Evolutionary conservation across 2,113 vertebrate genomes (phyloP).

Genomic region (Rhinopomastus cyanomelas): DNA sequence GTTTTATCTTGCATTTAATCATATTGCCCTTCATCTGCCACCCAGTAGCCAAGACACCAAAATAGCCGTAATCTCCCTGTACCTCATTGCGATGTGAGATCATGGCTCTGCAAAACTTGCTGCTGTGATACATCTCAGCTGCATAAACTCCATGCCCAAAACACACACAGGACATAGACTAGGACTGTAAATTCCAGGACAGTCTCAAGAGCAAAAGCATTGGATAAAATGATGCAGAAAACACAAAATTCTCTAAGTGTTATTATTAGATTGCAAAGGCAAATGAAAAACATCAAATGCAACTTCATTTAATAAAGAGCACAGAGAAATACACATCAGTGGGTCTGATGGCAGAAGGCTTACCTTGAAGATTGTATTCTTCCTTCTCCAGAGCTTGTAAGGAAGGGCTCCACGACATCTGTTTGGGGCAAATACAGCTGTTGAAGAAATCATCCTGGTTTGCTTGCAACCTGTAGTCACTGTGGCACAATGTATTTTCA

Average conservation of each 20-base stretch:
- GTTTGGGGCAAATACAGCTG: not conserved
- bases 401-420: not conserved
- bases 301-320: slow-evolving; percentile 34
- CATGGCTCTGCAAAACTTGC: slow-evolving; percentile 47
- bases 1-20: slow-evolving; percentile 63
- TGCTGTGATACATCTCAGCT: slow-evolving; percentile 36
- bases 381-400: not conserved
- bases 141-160: slow-evolving; percentile 28
- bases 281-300: slow-evolving; percentile 39
- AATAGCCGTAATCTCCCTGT: slow-evolving; percentile 49
- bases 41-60: slow-evolving; percentile 49
- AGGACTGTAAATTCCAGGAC: slow-evolving; percentile 42
- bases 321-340: slow-evolving; percentile 6
- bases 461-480: not conserved
- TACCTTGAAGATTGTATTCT: not conserved
- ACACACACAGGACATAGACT: not conserved
- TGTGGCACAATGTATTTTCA: not conserved
- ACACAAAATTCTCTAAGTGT: not conserved
- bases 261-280: slow-evolving; percentile 46
- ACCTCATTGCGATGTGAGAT: slow-evolving; percentile 43
- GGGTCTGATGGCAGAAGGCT: not conserved
- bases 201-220: not conserved
- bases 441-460: not conserved
- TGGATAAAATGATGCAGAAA: slow-evolving; percentile 32
- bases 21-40: slow-evolving; percentile 62